Evolutionary conservation across 2,113 vertebrate genomes (phyloP).

Genomic region (Micronycteris hirsuta): DNA sequence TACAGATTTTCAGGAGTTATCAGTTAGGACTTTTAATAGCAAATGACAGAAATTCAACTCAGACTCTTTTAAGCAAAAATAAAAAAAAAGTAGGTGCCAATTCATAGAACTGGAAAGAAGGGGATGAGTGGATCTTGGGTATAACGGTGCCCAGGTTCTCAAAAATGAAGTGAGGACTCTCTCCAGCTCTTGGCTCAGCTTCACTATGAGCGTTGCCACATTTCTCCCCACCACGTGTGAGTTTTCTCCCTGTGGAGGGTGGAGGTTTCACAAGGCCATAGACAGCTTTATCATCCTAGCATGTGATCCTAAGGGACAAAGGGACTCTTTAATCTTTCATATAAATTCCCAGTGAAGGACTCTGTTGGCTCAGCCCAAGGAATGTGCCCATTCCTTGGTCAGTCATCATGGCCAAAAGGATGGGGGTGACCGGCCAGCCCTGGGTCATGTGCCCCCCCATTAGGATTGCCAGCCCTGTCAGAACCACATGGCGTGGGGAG

Average conservation of each 20-base stretch:
- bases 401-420: neutral
- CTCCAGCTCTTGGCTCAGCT: neutral
- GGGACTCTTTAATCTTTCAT: neutral
- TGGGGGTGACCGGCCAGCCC: neutral
- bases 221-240: neutral
- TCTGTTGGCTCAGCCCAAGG: neutral
- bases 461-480: neutral
- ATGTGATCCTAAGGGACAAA: neutral
- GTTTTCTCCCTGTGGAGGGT: neutral
- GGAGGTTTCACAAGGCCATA: neutral
- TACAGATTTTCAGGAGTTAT: neutral
- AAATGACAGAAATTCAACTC: neutral
- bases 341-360: neutral
- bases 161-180: neutral
- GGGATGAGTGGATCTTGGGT: neutral
- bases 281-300: neutral
- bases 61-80: neutral
- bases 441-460: neutral
- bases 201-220: neutral
- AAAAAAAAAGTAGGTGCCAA: neutral
- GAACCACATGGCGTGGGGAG: neutral
- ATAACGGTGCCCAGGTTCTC: neutral
- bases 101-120: neutral
- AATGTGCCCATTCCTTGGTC: neutral
- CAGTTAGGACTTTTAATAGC: neutral